phyloP scores from a whole-genome alignment of 1,140 invertebrate species.

The Pogonomyrmex californicus region DNA sequence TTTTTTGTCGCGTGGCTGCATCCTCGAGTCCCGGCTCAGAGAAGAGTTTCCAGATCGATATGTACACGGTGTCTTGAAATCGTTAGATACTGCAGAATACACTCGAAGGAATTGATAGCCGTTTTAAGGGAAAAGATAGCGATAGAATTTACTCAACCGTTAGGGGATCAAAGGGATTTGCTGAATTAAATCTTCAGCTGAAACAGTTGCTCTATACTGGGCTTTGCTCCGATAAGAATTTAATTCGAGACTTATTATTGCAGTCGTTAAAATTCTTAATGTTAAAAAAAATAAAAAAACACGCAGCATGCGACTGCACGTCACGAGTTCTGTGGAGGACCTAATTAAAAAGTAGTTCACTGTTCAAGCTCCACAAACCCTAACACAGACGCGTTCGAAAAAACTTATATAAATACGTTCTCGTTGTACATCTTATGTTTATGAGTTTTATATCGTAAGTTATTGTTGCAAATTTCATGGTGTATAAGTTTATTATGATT shows the following conservation, averaged over 20 bases:
- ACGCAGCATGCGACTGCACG: too few species aligned
- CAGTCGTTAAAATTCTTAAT: slow-evolving; percentile 17
- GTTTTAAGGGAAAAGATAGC: background rate
- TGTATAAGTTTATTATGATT: background rate
- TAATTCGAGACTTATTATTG: slow-evolving; percentile 9
- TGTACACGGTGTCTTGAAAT: slow-evolving; percentile 32
- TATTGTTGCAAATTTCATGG: background rate
- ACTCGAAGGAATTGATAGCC: background rate
- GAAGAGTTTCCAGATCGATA: slow-evolving; percentile 32
- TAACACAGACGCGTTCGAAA: background rate
- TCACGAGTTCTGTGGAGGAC: background rate
- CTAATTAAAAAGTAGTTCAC: background rate
- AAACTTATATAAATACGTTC: background rate
- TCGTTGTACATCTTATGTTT: background rate
- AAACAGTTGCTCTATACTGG: background rate
- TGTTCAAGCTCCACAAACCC: background rate
- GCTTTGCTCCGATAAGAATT: background rate
- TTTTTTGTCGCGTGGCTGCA: slow-evolving; percentile 31
- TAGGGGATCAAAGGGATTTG: background rate
- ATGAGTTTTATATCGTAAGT: background rate
- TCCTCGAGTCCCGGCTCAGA: background rate
- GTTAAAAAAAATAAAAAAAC: background rate
- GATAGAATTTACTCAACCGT: slow-evolving; percentile 1
- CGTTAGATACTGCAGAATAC: background rate
- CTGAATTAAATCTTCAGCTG: background rate